A percentile compares a stretch with the other conserved stretches of the same genome.
These are phyloP conservation scores for Sebastes iracundus DNA, from an alignment of 2,797 vertebrate genomes.

Conservation along the genomic window DNA sequence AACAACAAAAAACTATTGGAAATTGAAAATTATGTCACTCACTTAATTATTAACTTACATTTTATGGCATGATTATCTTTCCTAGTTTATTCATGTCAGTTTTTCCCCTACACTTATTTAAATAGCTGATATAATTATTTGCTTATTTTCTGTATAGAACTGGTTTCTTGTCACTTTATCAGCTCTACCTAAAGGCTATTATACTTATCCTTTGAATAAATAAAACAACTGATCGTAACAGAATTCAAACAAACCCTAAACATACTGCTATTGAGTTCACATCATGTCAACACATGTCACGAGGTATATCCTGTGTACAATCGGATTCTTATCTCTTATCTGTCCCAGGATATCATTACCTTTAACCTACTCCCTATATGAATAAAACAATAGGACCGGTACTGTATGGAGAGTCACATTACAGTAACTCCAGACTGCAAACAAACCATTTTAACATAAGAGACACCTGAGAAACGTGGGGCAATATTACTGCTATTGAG, in stretches of 20 bases:
- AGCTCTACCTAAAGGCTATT: neutral
- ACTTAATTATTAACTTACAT: neutral
- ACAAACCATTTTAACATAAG: conserved; percentile 6
- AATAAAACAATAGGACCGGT: conserved; percentile 40
- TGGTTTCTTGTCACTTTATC: neutral
- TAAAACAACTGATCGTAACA: neutral
- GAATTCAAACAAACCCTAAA: neutral
- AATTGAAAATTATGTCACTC: neutral
- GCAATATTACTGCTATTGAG: neutral
- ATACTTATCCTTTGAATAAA: neutral
- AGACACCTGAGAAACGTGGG: conserved; percentile 29
- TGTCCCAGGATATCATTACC: conserved; percentile 10
- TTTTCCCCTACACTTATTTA: neutral
- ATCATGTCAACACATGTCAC: neutral
- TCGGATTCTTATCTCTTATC: neutral
- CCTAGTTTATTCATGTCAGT: neutral
- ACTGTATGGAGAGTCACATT: conserved; percentile 23
- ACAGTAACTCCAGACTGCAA: conserved; percentile 19
- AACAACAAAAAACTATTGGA: neutral
- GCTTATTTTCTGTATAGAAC: neutral
- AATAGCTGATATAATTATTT: neutral
- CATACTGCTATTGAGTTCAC: neutral
- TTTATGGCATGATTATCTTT: neutral
- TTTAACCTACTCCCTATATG: conserved; percentile 5
- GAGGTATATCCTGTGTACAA: neutral